Base-by-base conservation (phyloP, 2,113 vertebrate genomes). In the Osmerus eperlanus region DNA sequence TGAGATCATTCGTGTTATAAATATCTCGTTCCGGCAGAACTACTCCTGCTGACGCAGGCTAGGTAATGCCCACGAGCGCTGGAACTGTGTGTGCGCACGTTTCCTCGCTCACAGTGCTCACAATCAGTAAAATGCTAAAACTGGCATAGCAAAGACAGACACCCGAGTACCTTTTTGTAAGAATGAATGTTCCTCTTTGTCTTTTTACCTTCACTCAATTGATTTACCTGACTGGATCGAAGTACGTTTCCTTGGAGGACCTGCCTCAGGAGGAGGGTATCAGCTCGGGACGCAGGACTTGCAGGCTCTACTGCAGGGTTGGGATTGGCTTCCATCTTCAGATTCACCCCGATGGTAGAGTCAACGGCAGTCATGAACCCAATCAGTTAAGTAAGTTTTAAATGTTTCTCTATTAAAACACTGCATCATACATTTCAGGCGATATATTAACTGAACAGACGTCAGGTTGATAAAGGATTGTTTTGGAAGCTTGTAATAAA, bases 321-420 rank as follows among this genome's bases (percentile, higher is more conserved):
- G 96, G 97, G 88, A 98, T 99, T 86, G 97, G 97, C 21, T 99
- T 97, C 91, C 97, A 98, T 74, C 94, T 99, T 62, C 96, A 98
- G 92, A 94, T 99, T 84, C 95, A 98, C 86, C 92, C 94, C 75
- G 96, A 96, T 89, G 97, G 97, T 81, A 94, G 92, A 89, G 96
- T 99, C 76, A 97, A 97, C 87, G 97, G 97, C 74, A 97, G 96
- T 82, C 97, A 99, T 81, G 94, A 94, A 82, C 92, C 94, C 74
- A 93, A 87, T 83, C 91, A 86, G 72, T 91, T 97, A 88, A 98
- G 97, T 99, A 91, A 95, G 97, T 96, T 78, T 9, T 60, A 51
- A 62, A 58, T 28, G 5, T 2, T 29, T 11, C 65, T 23, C 47
- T 18, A 15, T 55, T 36, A 36, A 36, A 6, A 36, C 32, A 18